Evolutionary conservation across 2,888 invertebrate genomes (phyloP), one percentile per base, ranked within the genome.

Genomic region (Sphaerophoria rueppellii): DNA sequence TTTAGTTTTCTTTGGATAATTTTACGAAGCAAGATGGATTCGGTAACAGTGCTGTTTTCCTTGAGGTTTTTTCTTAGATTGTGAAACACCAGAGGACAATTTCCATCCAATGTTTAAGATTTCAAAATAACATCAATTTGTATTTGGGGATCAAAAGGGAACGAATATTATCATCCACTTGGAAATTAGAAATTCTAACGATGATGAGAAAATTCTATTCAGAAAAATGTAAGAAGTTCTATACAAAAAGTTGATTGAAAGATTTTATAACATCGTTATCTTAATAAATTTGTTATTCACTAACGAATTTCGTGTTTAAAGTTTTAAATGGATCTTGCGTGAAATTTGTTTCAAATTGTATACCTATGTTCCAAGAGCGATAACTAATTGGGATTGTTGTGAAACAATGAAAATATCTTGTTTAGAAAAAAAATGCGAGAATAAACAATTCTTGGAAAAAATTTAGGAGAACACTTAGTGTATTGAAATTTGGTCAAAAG

Each of bases 1-100:
- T 70, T 77, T 48, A 67, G 77, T 77, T 77, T 77, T 67, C 71
- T 77, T 55, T 55, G 54, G 48, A 77, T 71, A 71, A 76, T 63
- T 67, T 54, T 65, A 11, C 9, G 34, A 12, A 67, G 67, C 48
- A 63, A 48, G 60, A 63, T 63, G 63, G 34, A 46, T 48, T 11
- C 16, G 46, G 65, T 61, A 55, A 61, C 35, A 71, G 58, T 55
- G 70, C 43, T 14, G 4, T 55, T 2, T 14, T 14, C 11, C 16
- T 58, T 40, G 24, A 24, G 24, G 24, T 16, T 24, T 9, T 58
- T 16, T 40, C 35, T 63, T 61, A 63, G 57, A 57, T 65, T 65
- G 67, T 65, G 63, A 54, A 72, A 72, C 67, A 67, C 67, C n/a
- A 65, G 81, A 65, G 71, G 72, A 77, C 60, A 72, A 72, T 72